Conservation (phyloP, 2,888 invertebrate species). For the Drosophila meridionalis region DNA sequence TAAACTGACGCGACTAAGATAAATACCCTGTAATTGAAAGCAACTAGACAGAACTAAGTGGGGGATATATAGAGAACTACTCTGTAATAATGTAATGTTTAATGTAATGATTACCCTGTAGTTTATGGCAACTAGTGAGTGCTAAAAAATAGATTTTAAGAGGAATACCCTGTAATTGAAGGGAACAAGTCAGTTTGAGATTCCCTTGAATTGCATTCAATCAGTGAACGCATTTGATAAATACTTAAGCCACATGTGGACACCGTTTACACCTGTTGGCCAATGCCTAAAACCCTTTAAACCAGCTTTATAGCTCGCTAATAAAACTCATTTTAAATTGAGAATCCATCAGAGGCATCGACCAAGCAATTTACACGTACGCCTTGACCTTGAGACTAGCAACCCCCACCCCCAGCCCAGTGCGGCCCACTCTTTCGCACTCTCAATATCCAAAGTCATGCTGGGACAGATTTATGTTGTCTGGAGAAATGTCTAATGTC, state of each 20-base stretch:
- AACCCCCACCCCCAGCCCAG: neutral
- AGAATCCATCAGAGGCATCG: slow-evolving; percentile 51
- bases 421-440: neutral
- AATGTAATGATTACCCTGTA: no score
- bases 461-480: slow-evolving; percentile 67
- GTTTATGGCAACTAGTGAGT: no score
- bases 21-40: no score
- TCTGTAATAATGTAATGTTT: no score
- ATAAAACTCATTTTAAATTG: slow-evolving; percentile 11
- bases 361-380: slow-evolving; percentile 66
- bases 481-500: slow-evolving; percentile 52
- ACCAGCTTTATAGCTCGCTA: slow-evolving; percentile 11
- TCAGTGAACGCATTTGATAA: no score
- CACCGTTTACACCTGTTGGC: neutral
- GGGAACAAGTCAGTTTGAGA: no score
- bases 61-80: no score
- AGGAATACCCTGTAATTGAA: no score
- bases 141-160: no score
- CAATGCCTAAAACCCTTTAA: slow-evolving; percentile 28
- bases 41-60: no score
- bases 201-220: neutral
- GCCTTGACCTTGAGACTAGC: slow-evolving; percentile 63
- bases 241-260: neutral
- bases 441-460: neutral
- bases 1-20: no score